These are phyloP conservation scores for Dinomys branickii DNA, from an alignment of 2,113 vertebrate species.

Conservation along the genomic window DNA sequence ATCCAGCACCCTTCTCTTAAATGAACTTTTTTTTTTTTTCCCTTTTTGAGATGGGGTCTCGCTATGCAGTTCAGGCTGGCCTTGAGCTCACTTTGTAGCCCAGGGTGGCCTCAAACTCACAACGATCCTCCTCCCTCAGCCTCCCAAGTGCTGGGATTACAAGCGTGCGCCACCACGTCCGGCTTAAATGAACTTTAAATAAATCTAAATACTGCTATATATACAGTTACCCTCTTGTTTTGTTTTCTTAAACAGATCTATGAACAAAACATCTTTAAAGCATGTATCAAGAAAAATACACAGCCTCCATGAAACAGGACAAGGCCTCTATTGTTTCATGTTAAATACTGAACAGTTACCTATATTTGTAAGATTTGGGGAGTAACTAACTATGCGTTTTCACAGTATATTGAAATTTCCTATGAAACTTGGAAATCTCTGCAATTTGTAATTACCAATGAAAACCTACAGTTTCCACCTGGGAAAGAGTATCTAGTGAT, in stretches of 20 bases:
- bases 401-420: conserved; percentile 46
- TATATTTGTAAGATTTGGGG: conserved; percentile 19
- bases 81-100: too few relatives aligned
- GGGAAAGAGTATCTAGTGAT: neutral
- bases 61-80: too few relatives aligned
- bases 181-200: conserved; percentile 59
- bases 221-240: conserved; percentile 59
- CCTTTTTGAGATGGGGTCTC: too few relatives aligned
- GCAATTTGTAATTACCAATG: conserved; percentile 33
- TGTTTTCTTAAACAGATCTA: conserved; percentile 54
- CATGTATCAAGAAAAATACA: conserved; percentile 30
- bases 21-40: neutral
- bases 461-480: conserved; percentile 37
- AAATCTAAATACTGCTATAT: conserved; percentile 65
- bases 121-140: too few relatives aligned
- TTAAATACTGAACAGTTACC: conserved; percentile 7
- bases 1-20: conserved; percentile 5
- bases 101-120: too few relatives aligned
- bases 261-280: conserved; percentile 48
- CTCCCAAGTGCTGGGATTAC: too few relatives aligned
- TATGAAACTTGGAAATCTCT: conserved; percentile 19
- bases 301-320: neutral
- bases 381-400: conserved; percentile 14
- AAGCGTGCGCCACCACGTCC: too few relatives aligned
- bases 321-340: conserved; percentile 9